Base-by-base conservation (phyloP, 1,140 invertebrate species). In the Venturia canescens region DNA sequence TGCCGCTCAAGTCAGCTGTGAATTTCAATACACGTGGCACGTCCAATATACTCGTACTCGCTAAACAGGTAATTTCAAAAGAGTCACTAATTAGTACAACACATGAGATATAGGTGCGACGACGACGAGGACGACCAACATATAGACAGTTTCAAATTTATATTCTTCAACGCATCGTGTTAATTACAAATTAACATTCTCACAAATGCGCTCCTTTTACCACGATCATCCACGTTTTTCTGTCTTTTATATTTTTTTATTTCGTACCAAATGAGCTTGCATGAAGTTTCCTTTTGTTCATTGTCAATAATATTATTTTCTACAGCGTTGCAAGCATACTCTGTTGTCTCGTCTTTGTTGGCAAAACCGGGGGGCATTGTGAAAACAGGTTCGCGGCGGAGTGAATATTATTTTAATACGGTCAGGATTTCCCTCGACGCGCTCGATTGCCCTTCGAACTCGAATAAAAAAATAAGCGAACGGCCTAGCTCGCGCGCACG, bases 21-120 rank as follows among this genome's bases (percentile, higher is more conserved):
- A 87, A 86, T 13, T 88, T 91, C 78, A 94, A 94, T 80, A 92
- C 92, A 0, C 86, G 87, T 21, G 93, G 93, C 7, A 93, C 92
- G 0, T 71, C 84, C 4, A 90, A 92, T 21, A 83, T 94, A 21
- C 83, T 94, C 7, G 84, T 91, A 6, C 76, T 94, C 15, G 90
- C 86, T 0, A 91, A 92, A 85, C 87, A 92, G 88, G 91, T 91
- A 80, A 80, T 31, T 63, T 6, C 18, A 23, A 57, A 57, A 57
- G 13, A 63, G 21, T 63, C 2, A 53, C 50, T 18, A n/a, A 53
- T n/a, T 53, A n/a, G 7, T 63, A 63, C 3, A 63, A 63, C 21
- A 9, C 21, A 21, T 57, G 7, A 44, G 38, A 44, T 11, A 13
- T 11, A 44, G 7, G 7, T 44, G 38, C 7, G 31, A 3, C 31